Evolutionary conservation across 2,113 vertebrate genomes (phyloP), one percentile per base, ranked within the genome.

Genomic region (Scopus umbretta): DNA sequence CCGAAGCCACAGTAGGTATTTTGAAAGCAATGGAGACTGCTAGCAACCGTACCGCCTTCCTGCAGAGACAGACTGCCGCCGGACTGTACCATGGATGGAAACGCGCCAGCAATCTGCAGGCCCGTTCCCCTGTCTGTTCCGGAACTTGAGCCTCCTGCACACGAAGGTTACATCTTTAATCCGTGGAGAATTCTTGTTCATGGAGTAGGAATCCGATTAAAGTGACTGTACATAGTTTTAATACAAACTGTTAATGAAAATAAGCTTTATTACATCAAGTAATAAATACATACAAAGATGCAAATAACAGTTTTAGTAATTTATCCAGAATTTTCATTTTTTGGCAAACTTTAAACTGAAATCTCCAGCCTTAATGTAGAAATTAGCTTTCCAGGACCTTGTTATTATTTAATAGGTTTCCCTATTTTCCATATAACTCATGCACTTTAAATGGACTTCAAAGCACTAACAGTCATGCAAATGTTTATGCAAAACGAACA

Each of bases 281-380:
- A 99, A 99, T 99, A 99, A 99, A 99, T 99, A 99, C 98, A 99
- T 99, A 99, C 99, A 99, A 99, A 99, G 99, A 99, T 99, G 99
- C 98, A 99, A 98, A 98, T 98, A 98, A 99, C 98, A 98, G 98
- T 98, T 98, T 98, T 98, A 98, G 97, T 98, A 90, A 86, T 97
- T 98, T 96, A 97, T 98, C 97, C 97, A 94, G 96, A 97, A 96
- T 96, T 96, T 97, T 97, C 63, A 87, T 81, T 73, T 95, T 98
- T 96, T 97, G 97, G 97, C 97, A 98, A 97, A 97, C 72, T 88
- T 88, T 63, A 92, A 97, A 96, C 94, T 96, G 95, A 97, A 97
- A 97, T 96, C 95, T 97, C 95, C 94, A 97, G 96, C 97, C 97
- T 97, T 94, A 66, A 65, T 84, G 70, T 92, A 97, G 93, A 96